These are phyloP conservation scores for Xestia ashworthii DNA, from an alignment of 2,888 invertebrate species.

Conservation along the genomic window DNA sequence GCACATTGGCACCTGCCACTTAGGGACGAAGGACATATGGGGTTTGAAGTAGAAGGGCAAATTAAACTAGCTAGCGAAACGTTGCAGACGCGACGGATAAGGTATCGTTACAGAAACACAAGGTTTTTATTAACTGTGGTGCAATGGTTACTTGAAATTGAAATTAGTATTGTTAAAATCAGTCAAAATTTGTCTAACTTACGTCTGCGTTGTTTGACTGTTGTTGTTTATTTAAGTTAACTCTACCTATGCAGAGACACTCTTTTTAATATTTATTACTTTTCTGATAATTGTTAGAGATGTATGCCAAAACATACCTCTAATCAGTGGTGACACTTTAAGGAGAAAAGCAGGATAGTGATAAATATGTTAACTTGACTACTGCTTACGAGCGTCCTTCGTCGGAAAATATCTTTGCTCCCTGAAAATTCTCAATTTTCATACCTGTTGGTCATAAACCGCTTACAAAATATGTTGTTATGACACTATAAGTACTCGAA, in stretches of 20 bases:
- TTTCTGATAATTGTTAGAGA: neutral
- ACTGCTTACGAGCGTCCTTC: constrained; percentile 67
- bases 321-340: neutral
- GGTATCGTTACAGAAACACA: neutral
- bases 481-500: neutral
- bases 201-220: neutral
- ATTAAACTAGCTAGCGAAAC: neutral
- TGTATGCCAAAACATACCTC: neutral
- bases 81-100: neutral
- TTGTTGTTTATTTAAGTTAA: neutral
- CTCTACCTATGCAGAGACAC: neutral
- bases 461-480: constrained; percentile 38
- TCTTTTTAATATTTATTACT: neutral
- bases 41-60: neutral
- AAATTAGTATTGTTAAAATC: neutral
- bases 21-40: neutral
- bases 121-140: neutral
- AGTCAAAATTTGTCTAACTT: neutral
- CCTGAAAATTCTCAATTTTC: constrained; percentile 64
- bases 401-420: constrained; percentile 63
- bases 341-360: no score
- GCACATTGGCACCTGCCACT: constrained; percentile 41
- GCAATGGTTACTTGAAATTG: neutral
- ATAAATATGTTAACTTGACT: neutral
- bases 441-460: constrained; percentile 66